Conservation (phyloP, 2,797 vertebrate genomes). For the Periophthalmus magnuspinnatus region DNA sequence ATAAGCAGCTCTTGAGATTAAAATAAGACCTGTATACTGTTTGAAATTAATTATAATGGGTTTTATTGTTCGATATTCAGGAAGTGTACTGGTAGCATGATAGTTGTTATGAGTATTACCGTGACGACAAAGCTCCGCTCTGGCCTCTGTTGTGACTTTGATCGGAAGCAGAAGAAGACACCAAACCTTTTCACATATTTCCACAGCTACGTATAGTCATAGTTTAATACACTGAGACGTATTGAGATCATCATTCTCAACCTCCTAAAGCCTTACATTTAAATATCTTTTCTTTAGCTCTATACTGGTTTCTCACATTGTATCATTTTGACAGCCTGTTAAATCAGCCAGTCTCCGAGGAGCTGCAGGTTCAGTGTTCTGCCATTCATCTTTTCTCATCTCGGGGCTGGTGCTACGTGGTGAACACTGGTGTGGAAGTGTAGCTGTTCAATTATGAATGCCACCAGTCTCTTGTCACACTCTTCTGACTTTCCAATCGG, state of each 20-base stretch:
- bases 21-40: too few species aligned
- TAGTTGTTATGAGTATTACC: too few species aligned
- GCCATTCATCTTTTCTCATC: constrained; percentile 59
- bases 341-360: constrained; percentile 57
- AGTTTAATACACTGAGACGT: not conserved
- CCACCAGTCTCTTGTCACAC: constrained; percentile 44
- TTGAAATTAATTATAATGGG: too few species aligned
- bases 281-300: constrained; percentile 11
- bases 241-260: constrained; percentile 21
- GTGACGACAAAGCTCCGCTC: too few species aligned
- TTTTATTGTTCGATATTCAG: too few species aligned
- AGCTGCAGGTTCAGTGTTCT: constrained; percentile 46
- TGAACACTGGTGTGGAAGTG: constrained; percentile 43
- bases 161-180: too few species aligned
- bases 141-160: too few species aligned
- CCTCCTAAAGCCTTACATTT: not conserved
- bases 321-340: constrained; percentile 62
- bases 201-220: not conserved
- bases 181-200: too few species aligned
- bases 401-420: constrained; percentile 43
- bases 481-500: constrained; percentile 21
- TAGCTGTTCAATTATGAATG: constrained; percentile 61
- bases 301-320: constrained; percentile 19
- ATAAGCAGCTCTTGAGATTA: too few species aligned
- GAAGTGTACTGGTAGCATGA: too few species aligned